These are phyloP conservation scores for Endotricha flammealis DNA, from an alignment of 2,888 invertebrate genomes.

Conservation along the genomic window DNA sequence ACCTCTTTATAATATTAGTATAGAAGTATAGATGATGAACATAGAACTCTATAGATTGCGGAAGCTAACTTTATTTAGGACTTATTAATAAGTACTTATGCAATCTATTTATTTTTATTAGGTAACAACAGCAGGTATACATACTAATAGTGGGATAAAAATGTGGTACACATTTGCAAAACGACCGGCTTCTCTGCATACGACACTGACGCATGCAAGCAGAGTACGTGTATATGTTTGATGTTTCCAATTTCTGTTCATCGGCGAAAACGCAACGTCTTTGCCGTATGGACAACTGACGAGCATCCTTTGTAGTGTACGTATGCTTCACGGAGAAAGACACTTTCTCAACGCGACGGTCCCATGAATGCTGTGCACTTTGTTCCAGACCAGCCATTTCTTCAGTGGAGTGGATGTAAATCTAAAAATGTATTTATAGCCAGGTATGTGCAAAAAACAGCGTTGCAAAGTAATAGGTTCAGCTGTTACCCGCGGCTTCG, in stretches of 20 bases:
- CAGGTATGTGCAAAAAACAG: no score
- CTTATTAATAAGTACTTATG: no score
- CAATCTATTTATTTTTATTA: no score
- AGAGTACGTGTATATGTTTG: slow-evolving; percentile 82
- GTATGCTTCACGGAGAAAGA: slow-evolving; percentile 86
- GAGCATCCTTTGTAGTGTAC: slow-evolving; percentile 85
- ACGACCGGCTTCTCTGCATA: slow-evolving; percentile 79
- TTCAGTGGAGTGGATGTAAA: slow-evolving; percentile 83
- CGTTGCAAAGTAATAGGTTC: no score
- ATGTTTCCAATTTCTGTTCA: slow-evolving; percentile 80
- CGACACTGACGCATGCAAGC: slow-evolving; percentile 87
- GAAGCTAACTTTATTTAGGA: no score
- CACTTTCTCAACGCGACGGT: slow-evolving; percentile 77
- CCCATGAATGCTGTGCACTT: slow-evolving; percentile 84
- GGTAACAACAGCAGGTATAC: slow-evolving; percentile 19
- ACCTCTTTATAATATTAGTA: no score
- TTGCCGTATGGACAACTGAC: slow-evolving; percentile 82
- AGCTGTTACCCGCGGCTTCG: no score
- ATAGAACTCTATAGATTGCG: no score
- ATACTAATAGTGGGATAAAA: slow-evolving; percentile 81
- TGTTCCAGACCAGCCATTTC: slow-evolving; percentile 84
- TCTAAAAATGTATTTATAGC: no score
- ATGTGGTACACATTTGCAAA: slow-evolving; percentile 84
- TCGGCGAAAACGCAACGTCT: slow-evolving; percentile 85
- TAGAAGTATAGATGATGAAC: no score